A percentile compares a stretch with the other conserved stretches of the same genome.
Evolutionary conservation across 2,797 vertebrate species (phyloP).

Genomic region (Lithobates sylvaticus): DNA sequence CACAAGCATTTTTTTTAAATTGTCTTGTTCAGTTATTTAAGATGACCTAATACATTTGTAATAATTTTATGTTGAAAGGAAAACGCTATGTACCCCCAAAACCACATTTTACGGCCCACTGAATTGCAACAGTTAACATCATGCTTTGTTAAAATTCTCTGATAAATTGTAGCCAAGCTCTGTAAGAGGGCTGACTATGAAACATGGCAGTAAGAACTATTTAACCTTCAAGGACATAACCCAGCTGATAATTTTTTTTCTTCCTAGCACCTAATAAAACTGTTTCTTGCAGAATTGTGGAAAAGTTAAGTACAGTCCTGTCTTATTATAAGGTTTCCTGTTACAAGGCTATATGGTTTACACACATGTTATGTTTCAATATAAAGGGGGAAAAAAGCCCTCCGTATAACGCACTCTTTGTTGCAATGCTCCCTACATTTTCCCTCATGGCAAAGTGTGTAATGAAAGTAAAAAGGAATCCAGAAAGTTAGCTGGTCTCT

Average conservation of each 20-base stretch:
- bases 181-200: slow-evolving; percentile 68
- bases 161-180: slow-evolving; percentile 68
- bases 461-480: slow-evolving; percentile 76
- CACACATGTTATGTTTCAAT: slow-evolving; percentile 75
- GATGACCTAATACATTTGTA: slow-evolving; percentile 34
- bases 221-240: slow-evolving; percentile 74
- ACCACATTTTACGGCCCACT: slow-evolving; percentile 37
- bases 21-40: background rate
- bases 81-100: slow-evolving; percentile 1
- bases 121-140: slow-evolving; percentile 67
- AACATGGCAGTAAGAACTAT: slow-evolving; percentile 71
- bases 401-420: slow-evolving; percentile 75
- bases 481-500: slow-evolving; percentile 65
- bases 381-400: slow-evolving; percentile 66
- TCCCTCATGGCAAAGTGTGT: slow-evolving; percentile 69
- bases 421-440: slow-evolving; percentile 69
- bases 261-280: slow-evolving; percentile 80
- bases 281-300: slow-evolving; percentile 76
- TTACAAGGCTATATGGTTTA: slow-evolving; percentile 74
- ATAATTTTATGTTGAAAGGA: background rate
- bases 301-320: slow-evolving; percentile 75
- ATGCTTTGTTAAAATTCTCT: slow-evolving; percentile 67
- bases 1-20: too few relatives aligned
- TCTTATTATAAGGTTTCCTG: slow-evolving; percentile 76
- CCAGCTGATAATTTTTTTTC: slow-evolving; percentile 80